Percentiles rank a stretch among this genome's conserved stretches.
These are phyloP conservation scores for Orthosia incerta DNA, from an alignment of 2,888 invertebrate genomes.

Conservation along the genomic window DNA sequence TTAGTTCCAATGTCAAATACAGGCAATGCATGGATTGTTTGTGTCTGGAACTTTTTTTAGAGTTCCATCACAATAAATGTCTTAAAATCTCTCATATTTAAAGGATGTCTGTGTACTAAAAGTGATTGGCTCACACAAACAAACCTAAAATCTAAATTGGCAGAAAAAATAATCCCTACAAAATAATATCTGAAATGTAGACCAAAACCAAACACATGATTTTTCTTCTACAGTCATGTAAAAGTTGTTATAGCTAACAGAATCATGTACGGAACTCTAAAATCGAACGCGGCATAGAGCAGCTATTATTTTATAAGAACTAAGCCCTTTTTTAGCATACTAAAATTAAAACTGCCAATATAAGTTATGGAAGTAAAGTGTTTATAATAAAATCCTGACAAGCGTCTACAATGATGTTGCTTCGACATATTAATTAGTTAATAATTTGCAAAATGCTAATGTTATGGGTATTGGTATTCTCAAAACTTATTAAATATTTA, in stretches of 20 bases:
- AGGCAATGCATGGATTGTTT: neutral
- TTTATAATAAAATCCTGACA: constrained; percentile 58
- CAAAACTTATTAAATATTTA: constrained; percentile 57
- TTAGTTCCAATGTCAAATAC: neutral
- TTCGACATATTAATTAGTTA: constrained; percentile 56
- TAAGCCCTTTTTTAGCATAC: constrained; percentile 43
- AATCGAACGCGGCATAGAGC: constrained; percentile 20
- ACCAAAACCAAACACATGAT: neutral
- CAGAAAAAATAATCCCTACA: too few relatives aligned
- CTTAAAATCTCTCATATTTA: too few relatives aligned
- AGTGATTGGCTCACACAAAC: too few relatives aligned
- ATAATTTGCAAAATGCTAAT: constrained; percentile 64
- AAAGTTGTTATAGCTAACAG: neutral
- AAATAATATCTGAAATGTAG: too few relatives aligned
- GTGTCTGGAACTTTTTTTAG: neutral
- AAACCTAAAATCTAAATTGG: too few relatives aligned
- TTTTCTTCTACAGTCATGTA: neutral
- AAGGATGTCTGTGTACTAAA: too few relatives aligned
- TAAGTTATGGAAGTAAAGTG: constrained; percentile 37
- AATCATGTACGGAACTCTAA: constrained; percentile 22
- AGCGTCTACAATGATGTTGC: constrained; percentile 42
- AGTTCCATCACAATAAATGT: too few relatives aligned
- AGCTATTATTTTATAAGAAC: constrained; percentile 34
- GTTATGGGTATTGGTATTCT: constrained; percentile 43
- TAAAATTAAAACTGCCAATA: constrained; percentile 40